These are phyloP conservation scores for Drosophila tristis DNA, from an alignment of 1,140 invertebrate species.

Conservation along the genomic window DNA sequence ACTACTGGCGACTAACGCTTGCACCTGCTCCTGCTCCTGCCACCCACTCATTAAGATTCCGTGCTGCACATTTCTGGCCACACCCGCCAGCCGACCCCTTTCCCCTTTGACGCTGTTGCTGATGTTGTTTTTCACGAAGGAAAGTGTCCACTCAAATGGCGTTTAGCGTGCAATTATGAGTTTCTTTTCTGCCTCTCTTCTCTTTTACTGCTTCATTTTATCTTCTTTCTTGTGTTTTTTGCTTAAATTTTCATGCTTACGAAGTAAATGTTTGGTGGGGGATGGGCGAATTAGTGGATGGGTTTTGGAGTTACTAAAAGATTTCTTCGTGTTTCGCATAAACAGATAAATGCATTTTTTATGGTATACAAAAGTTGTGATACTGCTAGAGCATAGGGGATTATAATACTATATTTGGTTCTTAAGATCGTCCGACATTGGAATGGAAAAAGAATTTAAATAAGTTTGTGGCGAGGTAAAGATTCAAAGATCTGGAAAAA, in stretches of 20 bases:
- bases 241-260: slow-evolving; percentile 20
- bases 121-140: slow-evolving; percentile 43
- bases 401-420: too few species aligned
- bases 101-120: slow-evolving; percentile 39
- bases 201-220: slow-evolving; percentile 27
- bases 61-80: slow-evolving; percentile 20
- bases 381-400: too few species aligned
- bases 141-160: slow-evolving; percentile 79
- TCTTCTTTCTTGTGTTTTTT: slow-evolving; percentile 19
- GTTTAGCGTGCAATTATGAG: slow-evolving; percentile 79
- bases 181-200: slow-evolving; percentile 19
- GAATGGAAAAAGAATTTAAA: too few species aligned
- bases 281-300: slow-evolving; percentile 11
- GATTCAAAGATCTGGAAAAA: too few species aligned
- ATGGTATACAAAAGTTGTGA: not conserved
- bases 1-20: not conserved
- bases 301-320: slow-evolving; percentile 31
- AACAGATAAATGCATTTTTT: slow-evolving; percentile 30
- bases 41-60: slow-evolving; percentile 47
- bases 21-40: slow-evolving; percentile 7
- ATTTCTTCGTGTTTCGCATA: slow-evolving; percentile 13
- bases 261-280: slow-evolving; percentile 5
- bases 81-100: too few species aligned
- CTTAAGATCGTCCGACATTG: too few species aligned
- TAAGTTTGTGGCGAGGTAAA: too few species aligned